phyloP scores from a whole-genome alignment of 1,140 invertebrate genomes.

The Phymorhynchus buccinoides region DNA sequence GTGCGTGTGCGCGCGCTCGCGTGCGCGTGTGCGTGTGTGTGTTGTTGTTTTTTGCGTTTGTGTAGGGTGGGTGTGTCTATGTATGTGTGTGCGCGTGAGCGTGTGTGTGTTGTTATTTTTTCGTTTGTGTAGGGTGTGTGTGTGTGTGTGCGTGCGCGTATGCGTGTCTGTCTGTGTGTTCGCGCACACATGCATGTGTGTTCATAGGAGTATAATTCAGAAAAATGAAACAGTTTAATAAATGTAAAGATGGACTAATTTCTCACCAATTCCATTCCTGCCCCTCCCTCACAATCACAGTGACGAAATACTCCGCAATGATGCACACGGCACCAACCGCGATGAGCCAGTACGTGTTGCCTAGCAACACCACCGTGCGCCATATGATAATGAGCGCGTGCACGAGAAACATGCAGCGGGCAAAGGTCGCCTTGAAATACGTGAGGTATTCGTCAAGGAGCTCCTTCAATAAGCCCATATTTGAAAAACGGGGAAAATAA shows the following conservation, averaged over 20 bases:
- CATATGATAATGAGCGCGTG: background rate
- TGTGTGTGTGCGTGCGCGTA: too few relatives aligned
- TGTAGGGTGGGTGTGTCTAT: background rate
- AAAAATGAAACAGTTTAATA: background rate
- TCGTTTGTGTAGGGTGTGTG: too few relatives aligned
- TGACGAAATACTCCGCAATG: background rate
- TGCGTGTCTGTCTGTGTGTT: too few relatives aligned
- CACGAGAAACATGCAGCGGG: constrained; percentile 11
- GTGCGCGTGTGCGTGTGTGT: too few relatives aligned
- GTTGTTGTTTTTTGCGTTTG: too few relatives aligned
- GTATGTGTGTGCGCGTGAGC: background rate
- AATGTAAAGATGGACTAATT: background rate
- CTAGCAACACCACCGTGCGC: background rate
- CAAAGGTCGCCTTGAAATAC: constrained; percentile 14
- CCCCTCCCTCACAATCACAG: background rate
- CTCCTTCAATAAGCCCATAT: background rate
- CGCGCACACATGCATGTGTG: background rate
- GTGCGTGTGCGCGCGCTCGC: too few relatives aligned
- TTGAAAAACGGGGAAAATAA: too few relatives aligned
- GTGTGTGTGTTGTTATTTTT: too few relatives aligned
- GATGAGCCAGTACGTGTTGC: background rate
- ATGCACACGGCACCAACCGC: background rate
- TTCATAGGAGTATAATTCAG: background rate
- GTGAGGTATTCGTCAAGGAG: background rate
- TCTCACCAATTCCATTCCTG: constrained; percentile 1